Evolutionary conservation across 2,888 invertebrate genomes (phyloP).

Genomic region (Diarsia rubi): DNA sequence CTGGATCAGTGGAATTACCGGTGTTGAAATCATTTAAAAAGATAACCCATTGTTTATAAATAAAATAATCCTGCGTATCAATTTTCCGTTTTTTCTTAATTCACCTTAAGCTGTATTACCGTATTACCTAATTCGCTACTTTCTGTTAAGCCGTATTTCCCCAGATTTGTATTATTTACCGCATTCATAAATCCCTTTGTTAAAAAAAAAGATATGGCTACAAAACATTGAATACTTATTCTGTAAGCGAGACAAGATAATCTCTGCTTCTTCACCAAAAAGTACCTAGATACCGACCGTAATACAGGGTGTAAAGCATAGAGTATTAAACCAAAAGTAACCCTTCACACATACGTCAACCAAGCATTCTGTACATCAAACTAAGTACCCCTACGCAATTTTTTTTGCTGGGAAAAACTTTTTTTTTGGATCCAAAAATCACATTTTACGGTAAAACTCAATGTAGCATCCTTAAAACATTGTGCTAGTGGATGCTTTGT

Average conservation of each 20-base stretch:
- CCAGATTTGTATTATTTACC: slow-evolving; percentile 27
- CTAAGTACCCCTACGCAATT: too few relatives aligned
- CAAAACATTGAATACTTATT: too few relatives aligned
- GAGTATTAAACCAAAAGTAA: too few relatives aligned
- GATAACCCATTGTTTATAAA: not conserved
- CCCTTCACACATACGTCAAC: too few relatives aligned
- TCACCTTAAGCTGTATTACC: slow-evolving; percentile 11
- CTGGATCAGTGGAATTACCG: slow-evolving; percentile 85
- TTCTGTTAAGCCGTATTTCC: slow-evolving; percentile 31
- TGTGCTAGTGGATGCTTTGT: too few relatives aligned
- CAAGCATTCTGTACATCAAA: too few relatives aligned
- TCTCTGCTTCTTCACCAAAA: not conserved
- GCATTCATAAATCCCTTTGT: not conserved
- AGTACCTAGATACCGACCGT: too few relatives aligned
- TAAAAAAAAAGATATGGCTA: slow-evolving; percentile 20
- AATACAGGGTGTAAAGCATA: too few relatives aligned
- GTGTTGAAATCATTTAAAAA: slow-evolving; percentile 65
- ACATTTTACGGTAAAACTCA: too few relatives aligned
- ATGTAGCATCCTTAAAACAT: too few relatives aligned
- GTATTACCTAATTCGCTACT: not conserved
- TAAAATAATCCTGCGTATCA: slow-evolving; percentile 6
- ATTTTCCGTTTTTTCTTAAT: not conserved
- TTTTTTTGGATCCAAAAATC: too few relatives aligned
- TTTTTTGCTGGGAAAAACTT: too few relatives aligned
- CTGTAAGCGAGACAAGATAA: not conserved